Percentiles rank a stretch among this genome's conserved stretches.
Evolutionary conservation across 1,140 invertebrate species (phyloP).

Genomic region (Trypoxylus dichotomus): DNA sequence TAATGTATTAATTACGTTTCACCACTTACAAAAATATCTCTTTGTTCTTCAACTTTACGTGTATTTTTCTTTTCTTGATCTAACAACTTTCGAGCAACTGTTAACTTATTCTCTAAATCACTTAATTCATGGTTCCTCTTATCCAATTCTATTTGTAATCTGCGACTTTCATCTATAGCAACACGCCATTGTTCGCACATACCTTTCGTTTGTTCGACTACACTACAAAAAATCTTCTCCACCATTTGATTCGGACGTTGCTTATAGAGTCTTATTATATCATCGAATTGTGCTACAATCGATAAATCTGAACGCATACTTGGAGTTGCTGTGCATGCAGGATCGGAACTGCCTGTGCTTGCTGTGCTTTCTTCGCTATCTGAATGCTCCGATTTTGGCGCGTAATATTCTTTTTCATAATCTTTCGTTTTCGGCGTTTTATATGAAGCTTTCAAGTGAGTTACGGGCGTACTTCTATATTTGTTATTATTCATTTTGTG

Average conservation of each 20-base stretch:
- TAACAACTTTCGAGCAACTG: conserved; percentile 73
- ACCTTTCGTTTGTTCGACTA: conserved; percentile 42
- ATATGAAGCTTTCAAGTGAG: not conserved
- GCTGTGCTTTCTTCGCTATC: conserved; percentile 13
- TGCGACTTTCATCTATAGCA: conserved; percentile 40
- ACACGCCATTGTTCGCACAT: conserved; percentile 31
- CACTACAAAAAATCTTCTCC: conserved; percentile 40
- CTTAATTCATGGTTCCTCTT: conserved; percentile 42
- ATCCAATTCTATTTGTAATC: conserved; percentile 42
- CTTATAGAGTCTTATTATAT: conserved; percentile 41
- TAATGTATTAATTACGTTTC: conserved; percentile 6
- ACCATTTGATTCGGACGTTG: conserved; percentile 35
- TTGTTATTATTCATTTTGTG: not conserved
- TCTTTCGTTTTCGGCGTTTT: not conserved
- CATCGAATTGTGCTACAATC: conserved; percentile 49
- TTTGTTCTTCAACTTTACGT: conserved; percentile 64
- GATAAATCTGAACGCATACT: not conserved
- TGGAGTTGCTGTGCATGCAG: not conserved
- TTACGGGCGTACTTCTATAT: not conserved
- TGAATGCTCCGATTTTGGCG: not conserved
- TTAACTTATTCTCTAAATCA: conserved; percentile 66
- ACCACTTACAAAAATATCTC: conserved; percentile 60
- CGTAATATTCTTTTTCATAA: not conserved
- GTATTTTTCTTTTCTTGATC: conserved; percentile 75
- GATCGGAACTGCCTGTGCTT: not conserved